phyloP scores from a whole-genome alignment of 2,113 vertebrate genomes.

The Martes martes region DNA sequence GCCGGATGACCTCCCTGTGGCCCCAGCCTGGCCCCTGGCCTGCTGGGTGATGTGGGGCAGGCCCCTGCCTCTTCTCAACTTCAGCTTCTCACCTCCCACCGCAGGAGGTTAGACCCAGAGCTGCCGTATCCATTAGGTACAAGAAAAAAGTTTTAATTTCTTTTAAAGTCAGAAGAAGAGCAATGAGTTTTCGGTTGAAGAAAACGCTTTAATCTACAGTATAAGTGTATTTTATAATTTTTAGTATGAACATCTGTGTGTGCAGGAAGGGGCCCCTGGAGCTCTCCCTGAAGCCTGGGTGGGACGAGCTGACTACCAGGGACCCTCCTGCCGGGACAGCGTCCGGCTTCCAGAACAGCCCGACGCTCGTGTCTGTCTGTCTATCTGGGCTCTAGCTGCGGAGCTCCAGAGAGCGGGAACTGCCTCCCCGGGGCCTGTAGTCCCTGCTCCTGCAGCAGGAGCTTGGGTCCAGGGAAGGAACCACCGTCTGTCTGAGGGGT shows the following conservation, averaged over 20 bases:
- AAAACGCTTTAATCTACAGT: not conserved
- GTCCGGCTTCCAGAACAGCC: not conserved
- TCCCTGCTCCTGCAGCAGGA: not conserved
- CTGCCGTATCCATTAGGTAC: not conserved
- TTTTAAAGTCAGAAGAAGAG: not conserved
- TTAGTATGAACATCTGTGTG: not conserved
- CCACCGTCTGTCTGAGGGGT: rapidly evolving
- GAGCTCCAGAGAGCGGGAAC: not conserved
- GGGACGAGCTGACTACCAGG: not conserved
- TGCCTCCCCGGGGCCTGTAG: too few species aligned
- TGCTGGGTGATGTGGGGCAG: rapidly evolving
- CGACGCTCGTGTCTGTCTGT: rapidly evolving
- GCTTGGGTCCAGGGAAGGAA: not conserved
- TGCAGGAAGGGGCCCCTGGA: rapidly evolving
- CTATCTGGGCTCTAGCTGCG: not conserved
- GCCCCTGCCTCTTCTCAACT: not conserved
- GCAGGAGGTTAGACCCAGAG: not conserved
- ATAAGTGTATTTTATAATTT: not conserved
- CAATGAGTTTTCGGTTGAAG: not conserved
- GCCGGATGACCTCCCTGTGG: not conserved
- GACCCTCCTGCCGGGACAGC: too few species aligned
- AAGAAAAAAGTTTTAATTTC: not conserved
- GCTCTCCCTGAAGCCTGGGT: not conserved
- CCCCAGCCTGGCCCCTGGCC: not conserved
- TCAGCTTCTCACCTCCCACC: not conserved